These are phyloP conservation scores for Pantherophis vulpinus DNA, from an alignment of 2,797 vertebrate genomes.

Conservation along the genomic window DNA sequence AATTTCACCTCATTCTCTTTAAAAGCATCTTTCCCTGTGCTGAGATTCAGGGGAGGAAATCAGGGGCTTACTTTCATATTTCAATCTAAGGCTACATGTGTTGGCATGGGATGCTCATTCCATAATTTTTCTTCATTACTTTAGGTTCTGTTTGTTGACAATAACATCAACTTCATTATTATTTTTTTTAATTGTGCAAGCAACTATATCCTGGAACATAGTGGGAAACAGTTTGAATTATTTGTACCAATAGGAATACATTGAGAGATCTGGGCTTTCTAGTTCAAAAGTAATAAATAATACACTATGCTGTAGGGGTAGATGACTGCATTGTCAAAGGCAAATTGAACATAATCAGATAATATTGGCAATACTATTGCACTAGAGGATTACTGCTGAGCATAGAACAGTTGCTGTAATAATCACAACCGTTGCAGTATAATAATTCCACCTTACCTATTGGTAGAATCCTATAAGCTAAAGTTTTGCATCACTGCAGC, in stretches of 20 bases:
- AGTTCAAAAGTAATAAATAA: background rate
- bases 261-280: background rate
- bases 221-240: background rate
- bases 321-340: background rate
- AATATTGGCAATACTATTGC: background rate
- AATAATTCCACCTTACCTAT: background rate
- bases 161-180: background rate
- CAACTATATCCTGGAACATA: background rate
- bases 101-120: background rate
- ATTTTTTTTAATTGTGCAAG: background rate
- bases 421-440: background rate
- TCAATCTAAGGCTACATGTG: background rate
- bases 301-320: background rate
- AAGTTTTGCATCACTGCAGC: background rate
- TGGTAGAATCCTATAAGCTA: constrained; percentile 5
- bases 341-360: constrained; percentile 12
- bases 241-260: background rate
- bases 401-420: background rate
- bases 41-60: background rate
- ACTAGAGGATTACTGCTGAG: background rate
- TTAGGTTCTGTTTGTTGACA: background rate
- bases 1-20: background rate
- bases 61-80: background rate
- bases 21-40: background rate
- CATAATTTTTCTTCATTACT: background rate